These are phyloP conservation scores for Meteorus sp. DNA, from an alignment of 1,140 invertebrate genomes.

Conservation along the genomic window DNA sequence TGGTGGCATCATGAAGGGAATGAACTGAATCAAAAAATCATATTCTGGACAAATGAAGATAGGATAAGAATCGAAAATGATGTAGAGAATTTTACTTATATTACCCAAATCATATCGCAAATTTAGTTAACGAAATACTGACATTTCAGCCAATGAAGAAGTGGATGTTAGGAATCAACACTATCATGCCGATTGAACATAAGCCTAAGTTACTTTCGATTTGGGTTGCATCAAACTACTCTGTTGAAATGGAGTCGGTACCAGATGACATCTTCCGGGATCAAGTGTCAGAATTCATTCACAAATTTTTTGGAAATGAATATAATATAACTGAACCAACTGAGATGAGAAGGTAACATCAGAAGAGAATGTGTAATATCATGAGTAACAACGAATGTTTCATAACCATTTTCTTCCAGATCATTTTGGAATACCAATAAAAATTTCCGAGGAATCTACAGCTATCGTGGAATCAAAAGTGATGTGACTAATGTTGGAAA, in stretches of 20 bases:
- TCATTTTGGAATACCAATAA: constrained; percentile 71
- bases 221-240: constrained; percentile 64
- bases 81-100: constrained; percentile 18
- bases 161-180: constrained; percentile 69
- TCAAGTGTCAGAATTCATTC: constrained; percentile 56
- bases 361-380: no score
- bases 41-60: constrained; percentile 61
- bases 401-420: constrained; percentile 56
- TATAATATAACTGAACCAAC: constrained; percentile 61
- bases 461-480: constrained; percentile 64
- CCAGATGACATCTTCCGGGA: constrained; percentile 55
- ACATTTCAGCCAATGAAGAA: constrained; percentile 28
- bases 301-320: constrained; percentile 55
- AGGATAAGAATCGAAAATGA: constrained; percentile 39
- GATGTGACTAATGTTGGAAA: constrained; percentile 31
- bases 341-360: constrained; percentile 44
- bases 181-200: constrained; percentile 67
- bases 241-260: constrained; percentile 62
- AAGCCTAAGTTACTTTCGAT: constrained; percentile 70
- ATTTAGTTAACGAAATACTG: background rate
- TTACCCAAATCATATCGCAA: no score
- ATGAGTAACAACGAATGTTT: no score
- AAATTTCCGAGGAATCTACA: constrained; percentile 71
- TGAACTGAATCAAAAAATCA: constrained; percentile 50
- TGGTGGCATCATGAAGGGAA: constrained; percentile 60